Percentiles rank a stretch among this genome's conserved stretches.
phyloP scores from a whole-genome alignment of 2,888 invertebrate genomes.

The Strigamia transsilvanica region DNA sequence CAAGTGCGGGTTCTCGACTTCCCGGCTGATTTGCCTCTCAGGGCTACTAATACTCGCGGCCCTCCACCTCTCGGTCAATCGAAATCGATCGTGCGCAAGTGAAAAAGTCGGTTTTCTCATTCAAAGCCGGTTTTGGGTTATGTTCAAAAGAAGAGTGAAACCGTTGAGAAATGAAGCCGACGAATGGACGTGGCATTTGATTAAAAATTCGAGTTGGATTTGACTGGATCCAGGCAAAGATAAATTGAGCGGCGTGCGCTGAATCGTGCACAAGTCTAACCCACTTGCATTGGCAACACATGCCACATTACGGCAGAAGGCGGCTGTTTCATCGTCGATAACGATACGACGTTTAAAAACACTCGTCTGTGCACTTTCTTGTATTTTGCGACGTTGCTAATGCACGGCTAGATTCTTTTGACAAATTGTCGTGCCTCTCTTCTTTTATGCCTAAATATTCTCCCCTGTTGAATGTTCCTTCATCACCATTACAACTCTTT shows the following conservation, averaged over 20 bases:
- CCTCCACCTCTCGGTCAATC: not conserved
- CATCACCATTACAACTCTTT: conserved; percentile 1
- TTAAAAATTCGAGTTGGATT: not conserved
- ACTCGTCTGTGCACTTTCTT: not conserved
- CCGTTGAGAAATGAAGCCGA: not conserved
- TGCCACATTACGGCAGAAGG: not conserved
- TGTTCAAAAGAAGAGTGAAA: not conserved
- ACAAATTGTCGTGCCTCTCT: not conserved
- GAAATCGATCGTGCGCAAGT: not conserved
- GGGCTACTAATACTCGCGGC: conserved; percentile 3
- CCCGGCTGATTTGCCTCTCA: conserved; percentile 2
- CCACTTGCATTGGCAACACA: not conserved
- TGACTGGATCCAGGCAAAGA: conserved; percentile 8
- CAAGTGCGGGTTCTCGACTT: not conserved
- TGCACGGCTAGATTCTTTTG: not conserved
- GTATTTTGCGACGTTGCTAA: not conserved
- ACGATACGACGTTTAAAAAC: conserved; percentile 8
- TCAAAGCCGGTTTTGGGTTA: not conserved
- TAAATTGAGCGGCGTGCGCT: not conserved
- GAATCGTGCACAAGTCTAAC: not conserved
- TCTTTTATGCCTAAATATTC: conserved; percentile 3
- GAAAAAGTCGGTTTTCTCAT: not conserved
- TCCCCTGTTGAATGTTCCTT: not conserved
- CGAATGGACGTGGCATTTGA: conserved; percentile 8
- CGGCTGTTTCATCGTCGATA: not conserved